Percentiles rank a stretch among this genome's conserved stretches.
These are phyloP conservation scores for Octopus sinensis DNA, from an alignment of 1,140 invertebrate genomes.

Conservation along the genomic window DNA sequence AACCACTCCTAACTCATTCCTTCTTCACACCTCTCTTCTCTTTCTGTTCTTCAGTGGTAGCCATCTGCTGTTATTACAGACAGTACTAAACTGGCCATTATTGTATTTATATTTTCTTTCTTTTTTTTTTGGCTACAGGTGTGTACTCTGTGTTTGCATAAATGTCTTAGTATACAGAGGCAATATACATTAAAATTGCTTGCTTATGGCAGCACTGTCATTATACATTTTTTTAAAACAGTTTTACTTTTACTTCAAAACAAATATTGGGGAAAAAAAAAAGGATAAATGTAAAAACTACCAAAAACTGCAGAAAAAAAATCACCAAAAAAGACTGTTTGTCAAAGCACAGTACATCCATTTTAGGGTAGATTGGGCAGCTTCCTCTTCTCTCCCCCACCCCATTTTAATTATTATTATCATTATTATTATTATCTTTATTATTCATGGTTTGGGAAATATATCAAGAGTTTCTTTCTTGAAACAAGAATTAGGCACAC, in stretches of 20 bases:
- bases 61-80: constrained; percentile 5
- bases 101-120: background rate
- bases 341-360: constrained; percentile 6
- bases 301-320: background rate
- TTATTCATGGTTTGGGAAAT: background rate
- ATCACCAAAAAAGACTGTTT: background rate
- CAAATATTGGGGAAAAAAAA: background rate
- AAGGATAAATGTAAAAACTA: background rate
- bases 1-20: no score
- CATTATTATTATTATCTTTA: background rate
- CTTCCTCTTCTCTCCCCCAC: background rate
- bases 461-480: no score
- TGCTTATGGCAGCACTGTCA: background rate
- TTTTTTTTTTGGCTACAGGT: background rate
- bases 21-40: background rate
- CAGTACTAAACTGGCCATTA: constrained; percentile 2
- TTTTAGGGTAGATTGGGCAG: background rate
- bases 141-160: background rate
- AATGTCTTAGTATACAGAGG: background rate
- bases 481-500: no score
- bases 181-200: background rate
- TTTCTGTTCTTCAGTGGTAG: background rate
- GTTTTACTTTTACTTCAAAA: background rate
- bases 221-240: background rate
- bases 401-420: background rate